Conservation (phyloP, 2,113 vertebrate species). For the Sinosuthora webbiana region DNA sequence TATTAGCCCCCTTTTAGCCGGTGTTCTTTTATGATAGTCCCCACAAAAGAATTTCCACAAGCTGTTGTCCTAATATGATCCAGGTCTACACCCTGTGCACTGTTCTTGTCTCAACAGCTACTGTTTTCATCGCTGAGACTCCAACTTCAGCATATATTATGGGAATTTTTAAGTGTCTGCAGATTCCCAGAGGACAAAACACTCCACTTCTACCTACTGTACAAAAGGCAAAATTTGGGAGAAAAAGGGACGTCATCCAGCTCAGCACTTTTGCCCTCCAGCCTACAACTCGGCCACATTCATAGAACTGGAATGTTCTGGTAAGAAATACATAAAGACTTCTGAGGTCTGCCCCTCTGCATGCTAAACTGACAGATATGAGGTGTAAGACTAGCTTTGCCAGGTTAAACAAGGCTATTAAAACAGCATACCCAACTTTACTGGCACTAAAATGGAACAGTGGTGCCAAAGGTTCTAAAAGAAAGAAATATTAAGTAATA, state of each 20-base stretch:
- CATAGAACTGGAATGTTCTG: background rate
- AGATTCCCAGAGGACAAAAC: background rate
- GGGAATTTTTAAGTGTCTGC: background rate
- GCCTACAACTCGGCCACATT: background rate
- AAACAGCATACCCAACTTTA: conserved; percentile 58
- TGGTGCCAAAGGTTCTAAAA: conserved; percentile 55
- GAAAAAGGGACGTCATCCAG: background rate
- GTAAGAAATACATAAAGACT: conserved; percentile 44
- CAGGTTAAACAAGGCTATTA: conserved; percentile 65
- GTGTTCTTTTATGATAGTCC: background rate
- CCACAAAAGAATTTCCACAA: conserved; percentile 33
- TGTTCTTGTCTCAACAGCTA: background rate
- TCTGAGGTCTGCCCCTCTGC: conserved; percentile 37
- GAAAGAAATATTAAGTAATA: conserved; percentile 71
- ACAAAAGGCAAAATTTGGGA: background rate
- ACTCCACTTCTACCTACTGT: background rate
- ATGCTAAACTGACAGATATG: conserved; percentile 52
- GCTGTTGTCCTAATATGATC: conserved; percentile 43
- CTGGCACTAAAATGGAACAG: conserved; percentile 55
- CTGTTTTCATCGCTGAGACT: background rate
- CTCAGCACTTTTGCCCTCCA: background rate
- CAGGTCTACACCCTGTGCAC: background rate
- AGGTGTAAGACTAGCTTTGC: conserved; percentile 57
- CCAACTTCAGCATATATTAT: background rate
- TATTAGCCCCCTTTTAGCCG: background rate